Evolutionary conservation across 1,140 invertebrate genomes (phyloP).

Genomic region (Nomia melanderi): DNA sequence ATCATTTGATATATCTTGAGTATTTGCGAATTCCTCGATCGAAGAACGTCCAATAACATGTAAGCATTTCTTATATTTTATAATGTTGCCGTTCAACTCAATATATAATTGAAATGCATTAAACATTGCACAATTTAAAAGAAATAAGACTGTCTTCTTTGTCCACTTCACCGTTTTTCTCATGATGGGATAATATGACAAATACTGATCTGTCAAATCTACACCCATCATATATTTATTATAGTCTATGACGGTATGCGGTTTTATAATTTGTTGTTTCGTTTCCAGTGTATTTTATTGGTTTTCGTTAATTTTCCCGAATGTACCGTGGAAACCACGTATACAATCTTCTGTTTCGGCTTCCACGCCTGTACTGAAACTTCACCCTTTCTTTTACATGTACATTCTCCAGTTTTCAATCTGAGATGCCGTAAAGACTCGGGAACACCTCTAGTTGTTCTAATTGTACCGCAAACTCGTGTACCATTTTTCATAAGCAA

Average conservation of each 20-base stretch:
- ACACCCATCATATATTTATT: constrained; percentile 40
- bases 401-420: neutral
- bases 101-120: constrained; percentile 10
- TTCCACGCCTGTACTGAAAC: constrained; percentile 34
- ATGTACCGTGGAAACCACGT: constrained; percentile 42
- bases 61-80: constrained; percentile 10
- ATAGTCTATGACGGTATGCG: constrained; percentile 26
- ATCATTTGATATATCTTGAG: constrained; percentile 2
- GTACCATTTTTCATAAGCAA: constrained; percentile 21
- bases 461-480: constrained; percentile 23
- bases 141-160: constrained; percentile 33
- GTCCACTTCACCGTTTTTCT: constrained; percentile 37
- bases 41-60: neutral
- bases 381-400: constrained; percentile 5
- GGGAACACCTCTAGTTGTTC: constrained; percentile 14
- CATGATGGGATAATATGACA: constrained; percentile 35
- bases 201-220: constrained; percentile 33
- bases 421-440: constrained; percentile 2
- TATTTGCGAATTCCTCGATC: constrained; percentile 12
- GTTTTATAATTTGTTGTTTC: constrained; percentile 37
- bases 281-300: constrained; percentile 19
- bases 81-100: constrained; percentile 5
- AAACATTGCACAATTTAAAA: constrained; percentile 38
- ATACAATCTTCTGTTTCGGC: constrained; percentile 31
- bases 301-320: constrained; percentile 12